Evolutionary conservation across 2,113 vertebrate genomes (phyloP).

Genomic region (Poicephalus gulielmi): DNA sequence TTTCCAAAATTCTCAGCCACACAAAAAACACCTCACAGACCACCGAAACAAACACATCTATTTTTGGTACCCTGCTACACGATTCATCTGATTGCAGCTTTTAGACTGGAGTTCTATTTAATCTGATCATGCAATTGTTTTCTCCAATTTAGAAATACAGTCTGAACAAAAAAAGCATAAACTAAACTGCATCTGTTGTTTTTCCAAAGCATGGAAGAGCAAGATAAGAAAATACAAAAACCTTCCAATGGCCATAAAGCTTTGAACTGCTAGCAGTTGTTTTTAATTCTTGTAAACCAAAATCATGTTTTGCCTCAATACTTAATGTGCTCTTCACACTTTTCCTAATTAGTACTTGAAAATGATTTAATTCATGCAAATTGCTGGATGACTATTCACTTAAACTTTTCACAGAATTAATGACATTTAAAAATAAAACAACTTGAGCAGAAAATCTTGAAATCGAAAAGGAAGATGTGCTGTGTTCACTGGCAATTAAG

Average conservation of each 20-base stretch:
- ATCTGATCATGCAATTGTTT: background rate
- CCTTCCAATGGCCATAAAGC: background rate
- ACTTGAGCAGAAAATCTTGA: conserved; percentile 24
- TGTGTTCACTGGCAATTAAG: background rate
- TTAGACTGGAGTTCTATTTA: background rate
- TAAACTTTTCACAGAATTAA: conserved; percentile 7
- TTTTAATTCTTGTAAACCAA: background rate
- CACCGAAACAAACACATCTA: background rate
- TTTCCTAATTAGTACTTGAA: conserved; percentile 56
- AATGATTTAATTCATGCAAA: conserved; percentile 56
- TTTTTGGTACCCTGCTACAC: background rate
- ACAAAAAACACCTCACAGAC: background rate
- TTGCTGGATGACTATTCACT: conserved; percentile 52
- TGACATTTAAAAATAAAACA: conserved; percentile 54
- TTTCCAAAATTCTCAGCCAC: background rate
- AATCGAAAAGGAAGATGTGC: background rate
- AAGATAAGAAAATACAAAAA: conserved; percentile 48
- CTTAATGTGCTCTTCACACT: conserved; percentile 15
- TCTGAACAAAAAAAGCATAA: background rate
- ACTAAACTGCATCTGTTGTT: background rate
- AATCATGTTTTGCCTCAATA: conserved; percentile 6
- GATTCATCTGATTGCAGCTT: background rate
- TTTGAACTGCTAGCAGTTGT: background rate
- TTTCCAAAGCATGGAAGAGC: background rate
- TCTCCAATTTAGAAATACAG: conserved; percentile 9